These are phyloP conservation scores for Cantharis lateralis DNA, from an alignment of 2,888 invertebrate species.

Conservation along the genomic window DNA sequence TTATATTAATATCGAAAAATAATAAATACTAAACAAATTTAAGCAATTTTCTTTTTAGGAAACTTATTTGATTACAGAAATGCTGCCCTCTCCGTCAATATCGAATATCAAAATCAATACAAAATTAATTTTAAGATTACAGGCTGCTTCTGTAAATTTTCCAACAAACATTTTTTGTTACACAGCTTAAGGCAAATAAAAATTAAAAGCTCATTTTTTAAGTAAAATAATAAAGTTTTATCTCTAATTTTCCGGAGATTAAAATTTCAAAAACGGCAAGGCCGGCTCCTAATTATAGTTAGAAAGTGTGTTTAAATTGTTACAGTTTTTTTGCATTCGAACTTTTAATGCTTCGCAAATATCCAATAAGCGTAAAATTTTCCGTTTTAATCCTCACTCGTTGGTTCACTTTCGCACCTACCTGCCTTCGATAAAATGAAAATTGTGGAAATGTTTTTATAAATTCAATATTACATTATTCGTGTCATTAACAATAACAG, in stretches of 20 bases:
- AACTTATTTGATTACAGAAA: background rate
- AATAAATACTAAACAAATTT: background rate
- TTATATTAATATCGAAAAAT: background rate
- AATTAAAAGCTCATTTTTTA: background rate
- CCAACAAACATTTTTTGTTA: background rate
- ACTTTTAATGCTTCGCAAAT: background rate
- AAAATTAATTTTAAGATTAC: background rate
- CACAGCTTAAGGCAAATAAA: background rate
- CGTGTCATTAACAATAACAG: background rate
- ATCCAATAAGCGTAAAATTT: background rate
- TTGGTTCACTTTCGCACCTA: background rate
- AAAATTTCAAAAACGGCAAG: background rate
- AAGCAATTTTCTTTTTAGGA: background rate
- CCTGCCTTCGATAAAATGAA: background rate
- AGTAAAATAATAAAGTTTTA: background rate
- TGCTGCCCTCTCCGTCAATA: background rate
- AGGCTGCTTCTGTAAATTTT: background rate
- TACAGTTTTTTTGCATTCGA: background rate
- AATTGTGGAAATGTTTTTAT: background rate
- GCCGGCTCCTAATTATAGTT: background rate
- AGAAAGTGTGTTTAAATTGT: background rate
- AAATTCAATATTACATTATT: background rate
- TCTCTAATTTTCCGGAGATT: background rate
- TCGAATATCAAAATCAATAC: background rate
- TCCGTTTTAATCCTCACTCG: background rate